Conservation (phyloP, 1,140 invertebrate species). For the Parasteatoda tepidariorum region DNA sequence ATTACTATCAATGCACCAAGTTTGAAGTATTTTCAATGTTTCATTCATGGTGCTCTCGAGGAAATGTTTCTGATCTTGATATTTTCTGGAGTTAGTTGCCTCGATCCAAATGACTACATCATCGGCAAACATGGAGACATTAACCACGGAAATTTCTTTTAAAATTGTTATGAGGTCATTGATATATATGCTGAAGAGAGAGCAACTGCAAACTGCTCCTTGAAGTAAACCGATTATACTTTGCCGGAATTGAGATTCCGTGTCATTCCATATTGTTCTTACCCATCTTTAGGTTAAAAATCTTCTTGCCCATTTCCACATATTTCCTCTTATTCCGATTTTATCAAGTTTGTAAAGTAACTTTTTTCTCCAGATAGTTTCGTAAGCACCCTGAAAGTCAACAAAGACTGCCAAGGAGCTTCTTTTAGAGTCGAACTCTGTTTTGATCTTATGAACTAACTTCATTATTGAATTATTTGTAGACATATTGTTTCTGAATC, state of each 20-base stretch:
- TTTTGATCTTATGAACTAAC: background rate
- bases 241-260: background rate
- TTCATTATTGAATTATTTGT: background rate
- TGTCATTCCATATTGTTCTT: background rate
- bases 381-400: slow-evolving; percentile 4
- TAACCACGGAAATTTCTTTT: background rate
- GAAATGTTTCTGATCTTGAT: background rate
- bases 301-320: background rate
- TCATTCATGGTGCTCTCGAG: background rate
- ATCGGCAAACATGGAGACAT: slow-evolving; percentile 13
- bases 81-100: background rate
- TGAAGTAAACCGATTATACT: slow-evolving; percentile 16
- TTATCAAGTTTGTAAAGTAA: background rate
- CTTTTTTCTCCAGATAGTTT: slow-evolving; percentile 6
- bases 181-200: slow-evolving; percentile 9
- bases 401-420: background rate
- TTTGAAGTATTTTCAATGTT: background rate
- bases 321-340: background rate
- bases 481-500: background rate
- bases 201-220: slow-evolving; percentile 9
- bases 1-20: background rate
- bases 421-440: too few species aligned
- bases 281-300: slow-evolving; percentile 2
- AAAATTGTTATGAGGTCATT: slow-evolving; percentile 10
- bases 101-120: slow-evolving; percentile 12